phyloP scores from a whole-genome alignment of 37 sponge, comb jelly and placozoan genomes.

The Dysidea cf. avara region DNA sequence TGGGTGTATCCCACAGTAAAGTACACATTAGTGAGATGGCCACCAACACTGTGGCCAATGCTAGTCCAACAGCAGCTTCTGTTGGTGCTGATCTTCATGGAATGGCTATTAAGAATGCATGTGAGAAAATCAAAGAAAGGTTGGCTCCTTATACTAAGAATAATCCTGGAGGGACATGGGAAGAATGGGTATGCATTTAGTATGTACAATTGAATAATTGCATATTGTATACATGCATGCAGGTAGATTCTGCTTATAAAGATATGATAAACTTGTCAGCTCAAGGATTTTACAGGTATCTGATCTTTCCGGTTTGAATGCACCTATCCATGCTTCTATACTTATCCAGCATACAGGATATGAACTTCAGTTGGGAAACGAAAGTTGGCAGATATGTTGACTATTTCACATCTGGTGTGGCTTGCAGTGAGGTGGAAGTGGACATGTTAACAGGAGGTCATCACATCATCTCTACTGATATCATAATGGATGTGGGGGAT shows the following conservation, averaged over 20 bases:
- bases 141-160: conserved; percentile 23
- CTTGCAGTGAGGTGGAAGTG: conserved; percentile 41
- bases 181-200: conserved; percentile 61
- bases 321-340: neutral
- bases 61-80: conserved; percentile 37
- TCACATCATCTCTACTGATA: conserved; percentile 36
- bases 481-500: conserved; percentile 64
- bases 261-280: conserved; percentile 46
- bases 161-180: conserved; percentile 37
- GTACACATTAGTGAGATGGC: conserved; percentile 22
- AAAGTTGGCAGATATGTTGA: neutral
- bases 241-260: conserved; percentile 30
- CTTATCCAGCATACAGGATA: neutral
- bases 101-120: conserved; percentile 47
- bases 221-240: too few relatives aligned
- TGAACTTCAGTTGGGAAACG: conserved; percentile 5
- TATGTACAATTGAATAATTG: too few relatives aligned
- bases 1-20: conserved; percentile 8
- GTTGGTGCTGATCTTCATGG: conserved; percentile 31
- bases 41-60: conserved; percentile 31
- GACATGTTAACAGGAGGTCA: conserved; percentile 41
- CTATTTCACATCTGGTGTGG: conserved; percentile 51
- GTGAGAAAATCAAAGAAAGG: conserved; percentile 33
- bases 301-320: too few relatives aligned
- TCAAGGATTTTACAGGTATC: conserved; percentile 36